phyloP scores from a whole-genome alignment of 1,140 invertebrate species.

The Neocloeon triangulifer region DNA sequence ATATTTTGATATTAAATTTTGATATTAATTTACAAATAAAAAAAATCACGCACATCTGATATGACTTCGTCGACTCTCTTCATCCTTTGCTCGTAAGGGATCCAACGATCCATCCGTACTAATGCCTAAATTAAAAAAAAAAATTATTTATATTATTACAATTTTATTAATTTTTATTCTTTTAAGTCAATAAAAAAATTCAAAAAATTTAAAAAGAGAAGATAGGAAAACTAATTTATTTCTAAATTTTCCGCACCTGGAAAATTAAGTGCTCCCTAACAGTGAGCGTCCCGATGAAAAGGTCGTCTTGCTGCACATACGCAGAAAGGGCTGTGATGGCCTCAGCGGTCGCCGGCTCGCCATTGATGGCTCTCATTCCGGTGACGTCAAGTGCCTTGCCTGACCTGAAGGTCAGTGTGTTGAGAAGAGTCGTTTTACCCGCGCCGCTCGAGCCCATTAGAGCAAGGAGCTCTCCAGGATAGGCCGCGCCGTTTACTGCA shows the following conservation, averaged over 20 bases:
- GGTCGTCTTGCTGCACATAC: conserved; percentile 87
- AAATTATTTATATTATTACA: conserved; percentile 2
- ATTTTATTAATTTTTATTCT: not conserved
- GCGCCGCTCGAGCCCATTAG: conserved; percentile 89
- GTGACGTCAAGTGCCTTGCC: conserved; percentile 37
- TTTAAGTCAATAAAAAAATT: too few relatives aligned
- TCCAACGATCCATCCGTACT: conserved; percentile 70
- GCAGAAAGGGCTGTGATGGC: conserved; percentile 58
- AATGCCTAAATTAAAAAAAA: conserved; percentile 35
- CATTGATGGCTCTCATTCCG: conserved; percentile 48
- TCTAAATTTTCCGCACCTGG: conserved; percentile 31
- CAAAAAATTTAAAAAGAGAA: conserved; percentile 3
- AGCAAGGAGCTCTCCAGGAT: conserved; percentile 72
- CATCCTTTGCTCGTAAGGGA: conserved; percentile 52
- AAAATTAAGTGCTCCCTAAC: conserved; percentile 77
- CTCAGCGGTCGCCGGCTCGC: conserved; percentile 30
- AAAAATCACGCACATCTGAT: conserved; percentile 34
- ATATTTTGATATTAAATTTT: too few relatives aligned
- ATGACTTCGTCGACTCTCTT: conserved; percentile 76
- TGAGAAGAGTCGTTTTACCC: conserved; percentile 87
- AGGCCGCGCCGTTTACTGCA: conserved; percentile 64
- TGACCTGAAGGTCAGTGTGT: conserved; percentile 64
- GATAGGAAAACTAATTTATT: too few relatives aligned
- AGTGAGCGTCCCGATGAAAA: conserved; percentile 85
- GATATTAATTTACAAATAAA: too few relatives aligned